Percentiles rank a stretch among this genome's conserved stretches.
These are phyloP conservation scores for Archips xylosteana DNA, from an alignment of 2,888 invertebrate species.

Conservation along the genomic window DNA sequence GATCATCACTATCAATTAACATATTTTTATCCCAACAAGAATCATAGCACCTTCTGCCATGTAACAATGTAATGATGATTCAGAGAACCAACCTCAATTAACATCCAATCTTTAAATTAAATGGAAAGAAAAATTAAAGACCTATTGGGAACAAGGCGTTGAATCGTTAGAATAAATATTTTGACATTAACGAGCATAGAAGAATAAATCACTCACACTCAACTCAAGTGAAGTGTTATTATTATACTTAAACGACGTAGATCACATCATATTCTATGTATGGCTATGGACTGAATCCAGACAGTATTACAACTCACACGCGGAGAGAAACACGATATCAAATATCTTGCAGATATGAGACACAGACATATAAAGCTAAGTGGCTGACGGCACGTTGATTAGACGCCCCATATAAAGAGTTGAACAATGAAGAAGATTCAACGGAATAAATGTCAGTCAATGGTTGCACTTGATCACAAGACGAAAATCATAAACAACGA, in stretches of 20 bases:
- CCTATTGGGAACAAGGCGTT: background rate
- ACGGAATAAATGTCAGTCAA: background rate
- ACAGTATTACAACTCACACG: constrained; percentile 29
- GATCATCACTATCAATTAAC: background rate
- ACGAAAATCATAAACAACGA: background rate
- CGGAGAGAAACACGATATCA: constrained; percentile 18
- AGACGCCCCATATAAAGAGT: constrained; percentile 18
- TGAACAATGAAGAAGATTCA: constrained; percentile 10
- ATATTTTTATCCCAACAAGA: background rate
- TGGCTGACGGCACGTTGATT: constrained; percentile 28
- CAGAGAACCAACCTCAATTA: background rate
- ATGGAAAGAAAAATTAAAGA: background rate
- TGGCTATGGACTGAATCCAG: background rate
- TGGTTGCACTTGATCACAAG: background rate
- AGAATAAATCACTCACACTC: background rate
- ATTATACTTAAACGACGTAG: background rate
- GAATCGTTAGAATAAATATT: constrained; percentile 1
- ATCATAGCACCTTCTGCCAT: background rate
- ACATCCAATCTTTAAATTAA: background rate
- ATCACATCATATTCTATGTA: background rate
- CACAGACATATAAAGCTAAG: constrained; percentile 27
- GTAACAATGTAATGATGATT: background rate
- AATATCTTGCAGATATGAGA: constrained; percentile 33
- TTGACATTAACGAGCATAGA: background rate
- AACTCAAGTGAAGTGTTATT: background rate